These are phyloP conservation scores for Nerophis lumbriciformis DNA, from an alignment of 2,113 vertebrate genomes.

Conservation along the genomic window DNA sequence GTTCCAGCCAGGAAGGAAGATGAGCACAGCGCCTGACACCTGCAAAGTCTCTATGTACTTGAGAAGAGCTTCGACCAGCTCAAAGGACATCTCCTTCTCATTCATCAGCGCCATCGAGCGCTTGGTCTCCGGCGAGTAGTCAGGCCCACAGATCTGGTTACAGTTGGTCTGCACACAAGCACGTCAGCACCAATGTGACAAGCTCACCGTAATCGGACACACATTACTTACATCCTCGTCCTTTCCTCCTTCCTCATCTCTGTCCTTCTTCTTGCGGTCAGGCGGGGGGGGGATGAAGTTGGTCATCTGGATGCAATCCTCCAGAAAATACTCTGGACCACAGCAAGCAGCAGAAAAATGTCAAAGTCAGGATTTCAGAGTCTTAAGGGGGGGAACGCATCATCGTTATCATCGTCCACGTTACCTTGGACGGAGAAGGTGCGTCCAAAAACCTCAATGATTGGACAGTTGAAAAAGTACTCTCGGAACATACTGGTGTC, in stretches of 20 bases:
- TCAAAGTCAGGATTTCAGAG: no score
- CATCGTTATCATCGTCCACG: not conserved
- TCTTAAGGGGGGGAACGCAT: no score
- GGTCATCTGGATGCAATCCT: constrained; percentile 97
- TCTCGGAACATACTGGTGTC: constrained; percentile 96
- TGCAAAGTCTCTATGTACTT: constrained; percentile 88
- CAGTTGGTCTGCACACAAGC: constrained; percentile 79
- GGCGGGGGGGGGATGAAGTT: constrained; percentile 84
- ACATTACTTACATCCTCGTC: constrained; percentile 82
- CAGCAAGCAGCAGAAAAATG: not conserved
- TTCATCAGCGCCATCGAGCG: constrained; percentile 84
- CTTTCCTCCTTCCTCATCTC: constrained; percentile 84
- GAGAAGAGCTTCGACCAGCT: constrained; percentile 90
- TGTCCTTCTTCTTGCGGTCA: constrained; percentile 92
- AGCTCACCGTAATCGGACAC: no score
- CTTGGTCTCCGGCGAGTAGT: constrained; percentile 84
- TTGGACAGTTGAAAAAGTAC: constrained; percentile 89
- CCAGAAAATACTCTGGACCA: constrained; percentile 87
- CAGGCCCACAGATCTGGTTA: constrained; percentile 81
- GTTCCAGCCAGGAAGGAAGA: constrained; percentile 97
- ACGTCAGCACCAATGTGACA: no score
- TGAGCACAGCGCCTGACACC: constrained; percentile 83
- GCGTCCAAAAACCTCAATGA: constrained; percentile 90
- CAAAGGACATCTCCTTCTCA: constrained; percentile 92
- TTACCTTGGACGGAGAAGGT: constrained; percentile 90